These are phyloP conservation scores for Gerris lacustris DNA, from an alignment of 2,888 invertebrate genomes.

Conservation along the genomic window DNA sequence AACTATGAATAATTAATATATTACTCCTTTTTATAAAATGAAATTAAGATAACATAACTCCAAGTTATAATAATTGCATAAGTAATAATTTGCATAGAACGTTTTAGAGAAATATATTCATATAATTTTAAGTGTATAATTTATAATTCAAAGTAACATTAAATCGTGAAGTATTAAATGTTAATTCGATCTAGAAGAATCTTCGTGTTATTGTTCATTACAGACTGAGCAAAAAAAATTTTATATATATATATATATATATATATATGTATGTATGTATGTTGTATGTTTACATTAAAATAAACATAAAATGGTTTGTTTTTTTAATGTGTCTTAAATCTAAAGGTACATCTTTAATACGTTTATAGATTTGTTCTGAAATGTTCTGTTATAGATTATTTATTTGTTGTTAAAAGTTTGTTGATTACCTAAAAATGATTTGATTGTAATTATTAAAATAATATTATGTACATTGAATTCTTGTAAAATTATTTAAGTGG, in stretches of 20 bases:
- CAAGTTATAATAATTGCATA: too few relatives aligned
- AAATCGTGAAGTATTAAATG: too few relatives aligned
- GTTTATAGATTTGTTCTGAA: neutral
- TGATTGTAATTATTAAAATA: conserved; percentile 1
- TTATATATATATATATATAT: neutral
- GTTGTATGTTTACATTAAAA: too few relatives aligned
- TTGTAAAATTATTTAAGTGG: neutral
- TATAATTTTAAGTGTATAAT: too few relatives aligned
- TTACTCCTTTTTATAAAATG: too few relatives aligned
- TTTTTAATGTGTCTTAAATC: neutral
- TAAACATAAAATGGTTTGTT: neutral
- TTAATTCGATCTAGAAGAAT: too few relatives aligned
- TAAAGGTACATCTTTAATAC: neutral
- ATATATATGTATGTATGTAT: neutral
- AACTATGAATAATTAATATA: too few relatives aligned
- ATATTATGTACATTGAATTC: neutral
- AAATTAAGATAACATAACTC: too few relatives aligned
- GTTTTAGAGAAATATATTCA: too few relatives aligned
- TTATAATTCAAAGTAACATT: too few relatives aligned
- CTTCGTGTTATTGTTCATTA: neutral
- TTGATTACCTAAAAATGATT: neutral
- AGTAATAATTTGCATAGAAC: too few relatives aligned
- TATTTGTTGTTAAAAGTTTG: neutral
- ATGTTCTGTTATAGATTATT: neutral
- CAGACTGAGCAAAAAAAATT: neutral